These are phyloP conservation scores for Paraplagusia blochii DNA, from an alignment of 2,113 vertebrate species.

Conservation along the genomic window DNA sequence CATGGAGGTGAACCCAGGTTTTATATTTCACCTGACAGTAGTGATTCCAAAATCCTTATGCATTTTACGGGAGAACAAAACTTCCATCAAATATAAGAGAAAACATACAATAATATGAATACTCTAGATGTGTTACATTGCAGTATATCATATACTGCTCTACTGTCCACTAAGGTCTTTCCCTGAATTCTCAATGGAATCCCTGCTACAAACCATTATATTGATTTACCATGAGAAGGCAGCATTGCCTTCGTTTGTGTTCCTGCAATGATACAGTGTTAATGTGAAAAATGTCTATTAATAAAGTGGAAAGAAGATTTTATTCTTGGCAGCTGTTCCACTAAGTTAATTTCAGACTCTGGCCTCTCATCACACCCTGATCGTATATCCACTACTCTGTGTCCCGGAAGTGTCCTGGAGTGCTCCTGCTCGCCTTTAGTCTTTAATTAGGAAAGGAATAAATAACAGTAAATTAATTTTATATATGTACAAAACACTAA, in stretches of 20 bases:
- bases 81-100: too few relatives aligned
- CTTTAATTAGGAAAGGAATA: too few relatives aligned
- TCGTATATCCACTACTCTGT: constrained; percentile 11
- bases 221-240: not conserved
- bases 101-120: too few relatives aligned
- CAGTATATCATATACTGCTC: too few relatives aligned
- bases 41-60: not conserved
- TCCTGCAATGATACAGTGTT: not conserved
- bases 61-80: too few relatives aligned
- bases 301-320: constrained; percentile 13
- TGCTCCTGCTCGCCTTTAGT: too few relatives aligned
- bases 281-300: constrained; percentile 6
- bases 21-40: not conserved
- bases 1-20: constrained; percentile 78
- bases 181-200: not conserved
- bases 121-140: too few relatives aligned
- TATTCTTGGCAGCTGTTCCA: constrained; percentile 6
- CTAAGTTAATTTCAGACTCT: not conserved
- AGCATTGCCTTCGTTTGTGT: not conserved
- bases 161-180: too few relatives aligned
- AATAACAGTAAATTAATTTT: constrained; percentile 46
- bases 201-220: not conserved
- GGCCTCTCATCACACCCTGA: not conserved
- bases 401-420: constrained; percentile 13
- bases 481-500: constrained; percentile 21